These are phyloP conservation scores for Kryphioiulus occultus DNA, from an alignment of 2,888 invertebrate species.

Conservation along the genomic window DNA sequence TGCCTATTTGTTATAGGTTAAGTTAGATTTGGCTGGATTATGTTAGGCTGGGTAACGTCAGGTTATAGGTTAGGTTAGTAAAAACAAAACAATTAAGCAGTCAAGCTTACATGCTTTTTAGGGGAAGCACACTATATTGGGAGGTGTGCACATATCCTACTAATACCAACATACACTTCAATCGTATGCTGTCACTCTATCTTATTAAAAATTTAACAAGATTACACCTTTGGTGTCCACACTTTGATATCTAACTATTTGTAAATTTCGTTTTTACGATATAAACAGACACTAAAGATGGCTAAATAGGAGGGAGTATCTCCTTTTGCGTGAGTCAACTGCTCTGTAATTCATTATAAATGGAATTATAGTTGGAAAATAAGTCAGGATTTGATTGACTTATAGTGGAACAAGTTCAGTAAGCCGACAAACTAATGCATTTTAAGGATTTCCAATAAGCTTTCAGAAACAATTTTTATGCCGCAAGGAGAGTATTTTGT, in stretches of 20 bases:
- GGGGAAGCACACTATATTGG: too few relatives aligned
- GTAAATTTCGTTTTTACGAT: not conserved
- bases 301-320: not conserved
- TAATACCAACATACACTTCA: too few relatives aligned
- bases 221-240: not conserved
- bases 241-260: not conserved
- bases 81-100: too few relatives aligned
- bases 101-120: too few relatives aligned
- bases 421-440: not conserved
- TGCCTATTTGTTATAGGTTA: too few relatives aligned
- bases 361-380: not conserved
- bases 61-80: too few relatives aligned
- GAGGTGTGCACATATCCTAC: too few relatives aligned
- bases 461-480: constrained; percentile 13
- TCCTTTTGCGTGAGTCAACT: not conserved
- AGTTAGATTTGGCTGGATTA: too few relatives aligned
- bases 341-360: not conserved
- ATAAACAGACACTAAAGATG: not conserved
- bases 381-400: not conserved
- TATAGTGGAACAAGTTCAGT: not conserved
- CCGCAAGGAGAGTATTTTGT: not conserved
- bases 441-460: constrained; percentile 24
- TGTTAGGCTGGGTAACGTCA: too few relatives aligned
- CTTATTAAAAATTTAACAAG: too few relatives aligned
- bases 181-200: too few relatives aligned